Evolutionary conservation across 2,797 vertebrate genomes (phyloP), one percentile per base, ranked within the genome.

Genomic region (Merluccius polli): DNA sequence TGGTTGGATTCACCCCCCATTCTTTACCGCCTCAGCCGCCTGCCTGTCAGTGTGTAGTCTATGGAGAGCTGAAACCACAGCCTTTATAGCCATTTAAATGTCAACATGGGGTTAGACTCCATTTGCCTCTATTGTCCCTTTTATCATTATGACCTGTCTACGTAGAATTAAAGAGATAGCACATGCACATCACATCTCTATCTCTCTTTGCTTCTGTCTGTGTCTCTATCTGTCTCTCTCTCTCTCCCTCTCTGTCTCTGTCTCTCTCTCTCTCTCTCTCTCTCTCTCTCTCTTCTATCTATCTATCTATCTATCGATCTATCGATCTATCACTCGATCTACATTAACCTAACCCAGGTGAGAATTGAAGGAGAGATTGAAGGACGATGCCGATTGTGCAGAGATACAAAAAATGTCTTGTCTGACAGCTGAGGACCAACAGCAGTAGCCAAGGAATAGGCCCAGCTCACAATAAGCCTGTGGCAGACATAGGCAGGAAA

Each of bases 1-100:
- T 86, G 86, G 82, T 88, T 86, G 87, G 81, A 86, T 88, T 85
- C 79, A 82, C 65, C 74, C 44, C 48, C 41, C 15, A 16, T 44
- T 44, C 41, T 44, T 44, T 44, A 44, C 15, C 1, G 2, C 41
- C 4, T 10, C 36, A 4, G 4, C 36, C 36, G 4, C 11, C 36
- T 9, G 3, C 11, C 85, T 86, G 89, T 88, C 87, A 86, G 83
- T 67, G 79, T 74, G 73, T 24, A 59, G 72, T 52, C 18, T 52
- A n/a, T 52, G n/a, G 48, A 52, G 59, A 15, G 48, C 73, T 27
- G 27, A 83, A 83, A 82, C 79, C 24, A 74, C 78, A 21, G 48
- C 9, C 4, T 52, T 52, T 11, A 69, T n/a, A 27, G 70, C 72
- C 80, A n/a, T 75, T 77, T 87, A 84, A 89, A 85, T 72, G 76